Percentiles rank a stretch among this genome's conserved stretches.
Conservation (phyloP, 2,888 invertebrate genomes). For the Mermis nigrescens region DNA sequence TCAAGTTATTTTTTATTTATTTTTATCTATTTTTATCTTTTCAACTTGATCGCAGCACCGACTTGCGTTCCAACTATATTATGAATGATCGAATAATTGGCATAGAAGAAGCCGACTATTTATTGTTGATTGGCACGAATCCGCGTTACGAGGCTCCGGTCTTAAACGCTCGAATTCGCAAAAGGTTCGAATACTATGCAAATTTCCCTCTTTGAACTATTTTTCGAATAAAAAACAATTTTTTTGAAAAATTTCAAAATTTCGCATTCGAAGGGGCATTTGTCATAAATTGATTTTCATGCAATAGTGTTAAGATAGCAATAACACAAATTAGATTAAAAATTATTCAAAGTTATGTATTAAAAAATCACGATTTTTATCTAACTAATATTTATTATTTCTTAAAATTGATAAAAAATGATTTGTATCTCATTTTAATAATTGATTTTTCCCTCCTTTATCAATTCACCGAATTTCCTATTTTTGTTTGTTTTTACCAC, state of each 20-base stretch:
- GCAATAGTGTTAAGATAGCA: no score
- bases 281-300: no score
- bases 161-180: slow-evolving; percentile 80
- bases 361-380: no score
- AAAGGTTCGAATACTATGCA: slow-evolving; percentile 39
- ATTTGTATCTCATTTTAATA: no score
- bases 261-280: neutral
- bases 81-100: slow-evolving; percentile 71
- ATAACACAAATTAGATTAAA: no score
- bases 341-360: no score
- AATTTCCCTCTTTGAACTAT: neutral
- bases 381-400: no score
- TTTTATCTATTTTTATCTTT: no score
- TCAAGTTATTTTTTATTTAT: slow-evolving; percentile 4
- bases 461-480: no score
- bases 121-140: slow-evolving; percentile 84
- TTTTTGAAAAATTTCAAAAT: neutral
- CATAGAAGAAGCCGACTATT: slow-evolving; percentile 76
- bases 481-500: no score
- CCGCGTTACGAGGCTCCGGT: slow-evolving; percentile 89
- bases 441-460: no score
- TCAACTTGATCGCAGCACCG: slow-evolving; percentile 21
- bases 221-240: neutral
- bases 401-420: no score
- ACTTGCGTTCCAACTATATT: slow-evolving; percentile 61